Conservation (phyloP, 2,113 vertebrate species). For the Thomomys bottae region DNA sequence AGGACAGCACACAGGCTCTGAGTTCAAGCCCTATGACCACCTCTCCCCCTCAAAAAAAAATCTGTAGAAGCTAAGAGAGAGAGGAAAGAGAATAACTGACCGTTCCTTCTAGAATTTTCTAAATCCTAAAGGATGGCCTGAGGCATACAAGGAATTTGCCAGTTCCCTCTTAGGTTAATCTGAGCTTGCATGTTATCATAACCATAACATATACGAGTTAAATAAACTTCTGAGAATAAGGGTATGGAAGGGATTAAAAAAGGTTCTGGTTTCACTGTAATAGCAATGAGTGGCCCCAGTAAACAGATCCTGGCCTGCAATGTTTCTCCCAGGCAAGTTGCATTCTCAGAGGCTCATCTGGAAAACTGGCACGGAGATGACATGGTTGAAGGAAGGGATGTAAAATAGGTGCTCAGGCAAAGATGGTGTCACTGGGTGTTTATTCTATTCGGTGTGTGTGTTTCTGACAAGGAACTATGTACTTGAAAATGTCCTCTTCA, state of each 20-base stretch:
- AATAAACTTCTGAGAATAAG: conserved; percentile 32
- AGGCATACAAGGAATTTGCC: neutral
- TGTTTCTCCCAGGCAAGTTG: neutral
- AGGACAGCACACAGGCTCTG: too few relatives aligned
- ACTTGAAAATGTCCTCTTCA: conserved; percentile 43
- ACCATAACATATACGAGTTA: conserved; percentile 5
- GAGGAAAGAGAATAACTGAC: conserved; percentile 9
- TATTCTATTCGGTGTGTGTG: neutral
- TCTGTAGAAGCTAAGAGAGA: neutral
- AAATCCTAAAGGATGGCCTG: conserved; percentile 1
- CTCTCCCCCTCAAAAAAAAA: neutral
- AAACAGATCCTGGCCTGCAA: neutral
- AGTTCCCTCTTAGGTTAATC: conserved; percentile 6
- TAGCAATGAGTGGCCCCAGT: neutral
- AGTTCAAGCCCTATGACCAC: too few relatives aligned
- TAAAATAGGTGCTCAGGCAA: neutral
- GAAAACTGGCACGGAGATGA: neutral
- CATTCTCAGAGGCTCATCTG: neutral
- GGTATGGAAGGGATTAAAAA: conserved; percentile 8
- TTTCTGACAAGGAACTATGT: conserved; percentile 43
- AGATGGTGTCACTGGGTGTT: neutral
- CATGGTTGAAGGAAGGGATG: neutral
- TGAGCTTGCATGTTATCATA: conserved; percentile 20
- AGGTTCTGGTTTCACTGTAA: neutral
- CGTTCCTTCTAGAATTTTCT: conserved; percentile 42